Evolutionary conservation across 2,797 vertebrate species (phyloP).

Genomic region (Lemur catta): DNA sequence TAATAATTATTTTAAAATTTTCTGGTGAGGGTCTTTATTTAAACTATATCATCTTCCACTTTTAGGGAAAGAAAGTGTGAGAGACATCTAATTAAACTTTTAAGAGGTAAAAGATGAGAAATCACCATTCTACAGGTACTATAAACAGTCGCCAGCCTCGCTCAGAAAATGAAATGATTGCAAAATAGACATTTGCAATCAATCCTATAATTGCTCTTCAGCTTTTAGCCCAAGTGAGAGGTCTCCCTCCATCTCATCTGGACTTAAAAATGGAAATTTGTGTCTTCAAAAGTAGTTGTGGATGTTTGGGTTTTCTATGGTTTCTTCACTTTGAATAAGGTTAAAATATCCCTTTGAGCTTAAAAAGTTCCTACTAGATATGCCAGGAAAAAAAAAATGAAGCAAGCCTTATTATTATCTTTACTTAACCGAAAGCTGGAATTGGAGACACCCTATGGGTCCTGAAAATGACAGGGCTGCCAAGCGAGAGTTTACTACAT

Average conservation of each 20-base stretch:
- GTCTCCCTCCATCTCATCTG: background rate
- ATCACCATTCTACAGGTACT: background rate
- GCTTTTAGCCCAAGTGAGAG: background rate
- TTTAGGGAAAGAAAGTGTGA: background rate
- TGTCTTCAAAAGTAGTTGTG: background rate
- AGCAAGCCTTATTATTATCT: background rate
- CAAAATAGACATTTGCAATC: background rate
- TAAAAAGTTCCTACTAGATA: slow-evolving; percentile 32
- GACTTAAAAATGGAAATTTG: background rate
- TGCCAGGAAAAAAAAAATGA: background rate
- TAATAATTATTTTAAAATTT: background rate
- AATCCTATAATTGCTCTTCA: background rate
- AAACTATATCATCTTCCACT: background rate
- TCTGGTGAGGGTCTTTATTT: background rate
- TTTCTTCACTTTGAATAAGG: background rate
- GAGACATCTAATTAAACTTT: background rate
- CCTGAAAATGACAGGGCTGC: background rate
- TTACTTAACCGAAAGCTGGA: background rate
- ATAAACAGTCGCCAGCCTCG: background rate
- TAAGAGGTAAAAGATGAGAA: background rate
- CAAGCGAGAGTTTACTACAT: background rate
- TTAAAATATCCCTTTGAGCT: slow-evolving; percentile 8
- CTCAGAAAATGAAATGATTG: background rate
- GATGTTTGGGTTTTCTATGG: background rate
- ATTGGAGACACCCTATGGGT: slow-evolving; percentile 26